phyloP scores from a whole-genome alignment of 2,797 vertebrate genomes.

The Anomalospiza imberbis region DNA sequence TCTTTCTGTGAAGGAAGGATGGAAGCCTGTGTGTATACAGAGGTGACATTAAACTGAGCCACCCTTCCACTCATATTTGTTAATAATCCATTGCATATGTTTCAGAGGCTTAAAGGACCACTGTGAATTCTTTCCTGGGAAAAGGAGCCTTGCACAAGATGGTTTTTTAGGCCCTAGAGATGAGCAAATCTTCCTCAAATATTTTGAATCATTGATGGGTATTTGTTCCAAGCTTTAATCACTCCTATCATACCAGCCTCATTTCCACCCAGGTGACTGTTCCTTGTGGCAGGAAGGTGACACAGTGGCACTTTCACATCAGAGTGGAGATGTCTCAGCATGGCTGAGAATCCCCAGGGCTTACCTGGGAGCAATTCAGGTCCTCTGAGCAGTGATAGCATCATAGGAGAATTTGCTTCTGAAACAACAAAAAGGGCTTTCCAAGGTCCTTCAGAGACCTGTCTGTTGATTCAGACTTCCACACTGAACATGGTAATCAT shows the following conservation, averaged over 20 bases:
- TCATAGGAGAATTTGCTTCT: not conserved
- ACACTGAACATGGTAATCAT: accelerated
- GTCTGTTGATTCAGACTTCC: not conserved
- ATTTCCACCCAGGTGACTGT: not conserved
- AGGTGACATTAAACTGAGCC: constrained; percentile 15
- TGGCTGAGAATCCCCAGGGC: not conserved
- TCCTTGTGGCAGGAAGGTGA: not conserved
- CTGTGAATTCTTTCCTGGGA: not conserved
- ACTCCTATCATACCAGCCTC: not conserved
- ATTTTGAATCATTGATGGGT: constrained; percentile 35
- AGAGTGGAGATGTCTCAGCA: not conserved
- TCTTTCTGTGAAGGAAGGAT: constrained; percentile 18
- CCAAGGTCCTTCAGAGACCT: not conserved
- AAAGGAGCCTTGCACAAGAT: not conserved
- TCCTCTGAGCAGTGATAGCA: not conserved
- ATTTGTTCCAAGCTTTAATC: constrained; percentile 16
- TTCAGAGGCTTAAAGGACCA: not conserved
- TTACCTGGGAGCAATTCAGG: not conserved
- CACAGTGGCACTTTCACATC: not conserved
- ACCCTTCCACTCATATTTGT: constrained; percentile 3
- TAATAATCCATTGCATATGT: not conserved
- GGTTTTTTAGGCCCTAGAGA: not conserved
- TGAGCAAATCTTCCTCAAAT: not conserved
- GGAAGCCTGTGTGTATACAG: not conserved
- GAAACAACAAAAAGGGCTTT: not conserved